phyloP scores from a whole-genome alignment of 2,797 vertebrate species.

The Poecilia velifera region DNA sequence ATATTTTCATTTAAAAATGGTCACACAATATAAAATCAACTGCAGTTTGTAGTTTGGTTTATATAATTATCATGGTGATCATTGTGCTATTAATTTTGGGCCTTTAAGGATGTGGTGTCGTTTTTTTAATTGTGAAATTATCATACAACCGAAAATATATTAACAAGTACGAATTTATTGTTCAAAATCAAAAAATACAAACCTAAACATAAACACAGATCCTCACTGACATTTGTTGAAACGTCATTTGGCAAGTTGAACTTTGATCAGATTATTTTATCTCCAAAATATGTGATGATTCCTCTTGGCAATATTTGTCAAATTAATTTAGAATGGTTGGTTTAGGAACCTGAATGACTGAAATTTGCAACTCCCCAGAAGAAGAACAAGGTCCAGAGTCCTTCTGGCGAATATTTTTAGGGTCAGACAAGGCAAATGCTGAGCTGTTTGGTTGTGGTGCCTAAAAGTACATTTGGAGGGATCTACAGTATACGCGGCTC shows the following conservation, averaged over 20 bases:
- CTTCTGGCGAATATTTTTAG: not conserved
- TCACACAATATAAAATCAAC: not conserved
- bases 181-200: not conserved
- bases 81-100: not conserved
- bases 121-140: not conserved
- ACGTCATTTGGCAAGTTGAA: not conserved
- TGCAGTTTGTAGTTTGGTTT: not conserved
- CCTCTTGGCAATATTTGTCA: not conserved
- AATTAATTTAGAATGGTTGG: not conserved
- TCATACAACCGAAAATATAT: not conserved
- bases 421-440: not conserved
- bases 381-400: not conserved
- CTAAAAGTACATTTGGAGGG: not conserved
- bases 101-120: not conserved
- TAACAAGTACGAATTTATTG: not conserved
- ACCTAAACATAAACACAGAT: not conserved
- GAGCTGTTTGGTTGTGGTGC: not conserved
- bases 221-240: not conserved
- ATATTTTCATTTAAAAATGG: not conserved
- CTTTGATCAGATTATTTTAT: not conserved
- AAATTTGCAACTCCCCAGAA: not conserved
- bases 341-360: not conserved
- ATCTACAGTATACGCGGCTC: not conserved
- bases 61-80: not conserved
- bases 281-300: not conserved